These are phyloP conservation scores for Gobionotothen gibberifrons DNA, from an alignment of 2,797 vertebrate genomes.

Conservation along the genomic window DNA sequence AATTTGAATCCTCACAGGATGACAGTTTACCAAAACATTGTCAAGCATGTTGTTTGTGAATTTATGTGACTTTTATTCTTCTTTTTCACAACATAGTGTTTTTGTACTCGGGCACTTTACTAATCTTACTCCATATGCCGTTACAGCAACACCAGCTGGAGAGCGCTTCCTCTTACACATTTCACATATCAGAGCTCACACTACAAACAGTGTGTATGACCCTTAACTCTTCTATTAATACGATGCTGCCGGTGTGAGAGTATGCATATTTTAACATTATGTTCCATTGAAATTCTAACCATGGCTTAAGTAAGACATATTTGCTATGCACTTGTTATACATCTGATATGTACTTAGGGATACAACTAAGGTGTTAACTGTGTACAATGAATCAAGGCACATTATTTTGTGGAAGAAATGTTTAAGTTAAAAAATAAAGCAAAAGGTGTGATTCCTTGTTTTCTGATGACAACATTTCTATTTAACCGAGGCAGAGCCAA, in stretches of 20 bases:
- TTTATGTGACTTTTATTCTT: neutral
- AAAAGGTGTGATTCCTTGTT: slow-evolving; percentile 14
- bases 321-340: slow-evolving; percentile 20
- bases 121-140: slow-evolving; percentile 53
- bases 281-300: slow-evolving; percentile 38
- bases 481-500: slow-evolving; percentile 33
- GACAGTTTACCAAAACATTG: slow-evolving; percentile 18
- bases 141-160: slow-evolving; percentile 53
- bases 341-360: slow-evolving; percentile 26
- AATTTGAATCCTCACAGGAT: slow-evolving; percentile 11
- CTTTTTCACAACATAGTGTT: neutral
- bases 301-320: slow-evolving; percentile 21
- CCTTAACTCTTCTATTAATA: slow-evolving; percentile 49
- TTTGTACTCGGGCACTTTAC: neutral
- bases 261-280: slow-evolving; percentile 39
- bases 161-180: slow-evolving; percentile 40
- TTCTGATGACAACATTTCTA: slow-evolving; percentile 38
- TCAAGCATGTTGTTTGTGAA: slow-evolving; percentile 13
- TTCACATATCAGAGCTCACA: slow-evolving; percentile 52
- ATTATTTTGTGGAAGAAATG: slow-evolving; percentile 34
- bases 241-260: slow-evolving; percentile 7
- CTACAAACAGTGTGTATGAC: slow-evolving; percentile 30
- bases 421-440: slow-evolving; percentile 23
- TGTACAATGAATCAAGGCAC: slow-evolving; percentile 17
- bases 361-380: slow-evolving; percentile 4